Base-by-base conservation (phyloP, 1,140 invertebrate genomes). In the Lasioglossum baleicum region DNA sequence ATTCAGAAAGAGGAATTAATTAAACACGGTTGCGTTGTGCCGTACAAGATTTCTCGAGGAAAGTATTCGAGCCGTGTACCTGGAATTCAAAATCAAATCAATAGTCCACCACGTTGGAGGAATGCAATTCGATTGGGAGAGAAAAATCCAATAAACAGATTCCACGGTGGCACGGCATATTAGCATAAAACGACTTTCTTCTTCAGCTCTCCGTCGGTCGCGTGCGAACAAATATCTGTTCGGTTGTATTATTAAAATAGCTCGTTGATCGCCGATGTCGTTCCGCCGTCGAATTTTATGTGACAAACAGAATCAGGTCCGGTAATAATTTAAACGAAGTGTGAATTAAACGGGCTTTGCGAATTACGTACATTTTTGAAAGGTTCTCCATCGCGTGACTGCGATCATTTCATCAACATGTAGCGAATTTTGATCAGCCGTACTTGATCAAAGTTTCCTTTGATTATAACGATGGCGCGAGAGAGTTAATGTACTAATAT, bases 61-160 rank as follows among this genome's bases (percentile, higher is more conserved):
- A 56, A 22, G 85, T 89, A 90, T 90, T 84, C 74, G 75, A 77
- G 75, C 71, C 70, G n/a, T 80, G 80, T 87, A 86, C 85, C 87
- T 78, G 87, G 87, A 88, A 92, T 92, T 88, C 75, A 85, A 90
- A 90, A 88, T 90, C 88, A 88, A 90, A 88, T 88, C 85, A 72
- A 87, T 87, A 82, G 79, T 85, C 87, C 84, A 82, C 35, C 81
- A 87, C 83, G 75, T 85, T 78, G 31, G 74, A 58, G 88, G 90
- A 92, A 92, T 92, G 90, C 87, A 91, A 92, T 92, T 90, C 90
- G 86, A 90, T 89, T 87, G 87, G 61, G 78, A 78, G 80, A 80
- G 80, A 90, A 90, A 90, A 92, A 91, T 92, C 88, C 90, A 92
- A 92, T 91, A 92, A 91, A 89, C 88, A 89, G 88, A 92, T 92